Conservation (phyloP, 1,140 invertebrate genomes). For the Prorops nasuta region DNA sequence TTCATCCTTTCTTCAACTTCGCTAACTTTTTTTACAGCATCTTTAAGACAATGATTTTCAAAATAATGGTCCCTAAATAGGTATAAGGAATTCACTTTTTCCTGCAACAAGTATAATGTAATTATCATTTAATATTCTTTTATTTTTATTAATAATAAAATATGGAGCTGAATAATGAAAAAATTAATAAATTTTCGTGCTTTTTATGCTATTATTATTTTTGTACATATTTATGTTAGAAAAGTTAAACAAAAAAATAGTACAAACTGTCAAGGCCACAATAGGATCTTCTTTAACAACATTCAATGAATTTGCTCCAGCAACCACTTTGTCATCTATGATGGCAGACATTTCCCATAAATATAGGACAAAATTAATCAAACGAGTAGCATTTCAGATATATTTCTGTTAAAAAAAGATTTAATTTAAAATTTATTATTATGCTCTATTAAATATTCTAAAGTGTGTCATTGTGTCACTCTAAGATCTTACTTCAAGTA, state of each 20-base stretch:
- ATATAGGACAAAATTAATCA: no score
- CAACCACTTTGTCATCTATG: constrained; percentile 54
- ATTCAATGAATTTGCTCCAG: constrained; percentile 45
- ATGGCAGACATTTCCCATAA: constrained; percentile 50
- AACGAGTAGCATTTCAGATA: no score
- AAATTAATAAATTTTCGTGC: background rate
- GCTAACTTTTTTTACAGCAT: constrained; percentile 66
- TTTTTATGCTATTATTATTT: no score
- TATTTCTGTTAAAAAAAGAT: no score
- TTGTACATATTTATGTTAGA: background rate
- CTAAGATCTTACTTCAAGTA: no score
- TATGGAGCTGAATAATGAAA: background rate
- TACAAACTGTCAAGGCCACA: constrained; percentile 46
- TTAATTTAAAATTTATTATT: no score
- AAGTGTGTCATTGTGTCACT: no score
- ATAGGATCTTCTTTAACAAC: constrained; percentile 52
- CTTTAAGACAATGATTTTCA: constrained; percentile 69
- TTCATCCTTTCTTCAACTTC: constrained; percentile 69
- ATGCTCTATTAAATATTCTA: no score
- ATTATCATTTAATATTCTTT: no score
- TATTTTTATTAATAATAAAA: background rate
- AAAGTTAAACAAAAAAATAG: constrained; percentile 3
- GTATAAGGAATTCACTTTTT: constrained; percentile 68
- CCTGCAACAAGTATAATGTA: constrained; percentile 55
- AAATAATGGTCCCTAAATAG: constrained; percentile 76